phyloP scores from a whole-genome alignment of 2,113 vertebrate species.

The Syngnathus scovelli region DNA sequence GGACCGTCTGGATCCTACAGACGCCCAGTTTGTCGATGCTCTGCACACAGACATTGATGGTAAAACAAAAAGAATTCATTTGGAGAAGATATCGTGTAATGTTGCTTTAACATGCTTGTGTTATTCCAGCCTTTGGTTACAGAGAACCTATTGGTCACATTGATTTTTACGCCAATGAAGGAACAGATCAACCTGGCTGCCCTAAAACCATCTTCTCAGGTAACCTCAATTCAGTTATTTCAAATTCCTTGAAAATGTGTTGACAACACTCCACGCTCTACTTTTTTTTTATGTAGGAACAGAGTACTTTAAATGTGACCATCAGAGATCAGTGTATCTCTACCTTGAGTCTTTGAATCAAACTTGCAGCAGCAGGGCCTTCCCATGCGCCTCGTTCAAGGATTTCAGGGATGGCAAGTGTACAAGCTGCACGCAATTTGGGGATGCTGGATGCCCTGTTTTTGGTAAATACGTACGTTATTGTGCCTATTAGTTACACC shows the following conservation, averaged over 20 bases:
- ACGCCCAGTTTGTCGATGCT: constrained; percentile 88
- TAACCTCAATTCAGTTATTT: constrained; percentile 46
- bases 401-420: constrained; percentile 82
- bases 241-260: not conserved
- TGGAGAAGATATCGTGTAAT: not conserved
- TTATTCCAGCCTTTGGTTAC: constrained; percentile 77
- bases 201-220: constrained; percentile 82
- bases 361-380: constrained; percentile 66
- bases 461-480: constrained; percentile 73
- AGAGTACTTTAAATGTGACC: constrained; percentile 84
- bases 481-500: too few relatives aligned
- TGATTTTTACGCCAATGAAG: constrained; percentile 90
- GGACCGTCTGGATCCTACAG: constrained; percentile 73
- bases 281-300: constrained; percentile 60
- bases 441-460: constrained; percentile 74
- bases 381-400: constrained; percentile 79
- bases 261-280: not conserved
- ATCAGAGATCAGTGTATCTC: constrained; percentile 87
- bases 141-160: constrained; percentile 78
- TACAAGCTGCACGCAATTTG: constrained; percentile 70
- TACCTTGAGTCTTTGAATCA: constrained; percentile 74
- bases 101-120: not conserved
- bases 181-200: constrained; percentile 86
- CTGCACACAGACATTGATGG: constrained; percentile 86
- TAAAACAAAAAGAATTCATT: constrained; percentile 43